A percentile compares a stretch with the other conserved stretches of the same genome.
phyloP scores from a whole-genome alignment of 2,888 invertebrate genomes.

The Fabriciana adippe region DNA sequence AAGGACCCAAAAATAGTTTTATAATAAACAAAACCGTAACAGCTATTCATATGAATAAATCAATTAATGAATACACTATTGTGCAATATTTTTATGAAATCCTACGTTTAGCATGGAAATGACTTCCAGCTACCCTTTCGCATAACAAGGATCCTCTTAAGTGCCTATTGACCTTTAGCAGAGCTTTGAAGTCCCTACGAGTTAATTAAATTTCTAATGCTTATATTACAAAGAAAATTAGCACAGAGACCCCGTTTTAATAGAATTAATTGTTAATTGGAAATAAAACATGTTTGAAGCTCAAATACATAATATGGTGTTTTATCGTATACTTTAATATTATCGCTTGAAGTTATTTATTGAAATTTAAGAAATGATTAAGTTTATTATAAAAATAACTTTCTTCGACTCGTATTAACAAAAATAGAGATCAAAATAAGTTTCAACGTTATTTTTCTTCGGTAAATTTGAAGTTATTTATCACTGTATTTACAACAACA shows the following conservation, averaged over 20 bases:
- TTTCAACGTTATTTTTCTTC: background rate
- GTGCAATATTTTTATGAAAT: slow-evolving; percentile 28
- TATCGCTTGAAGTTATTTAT: too few relatives aligned
- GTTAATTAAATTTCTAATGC: slow-evolving; percentile 75
- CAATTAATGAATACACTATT: slow-evolving; percentile 13
- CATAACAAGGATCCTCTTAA: slow-evolving; percentile 58
- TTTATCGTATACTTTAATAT: background rate
- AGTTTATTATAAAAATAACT: too few relatives aligned
- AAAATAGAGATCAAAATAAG: background rate
- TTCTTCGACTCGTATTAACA: background rate
- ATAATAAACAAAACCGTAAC: background rate
- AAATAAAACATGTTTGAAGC: slow-evolving; percentile 19
- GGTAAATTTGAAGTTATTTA: slow-evolving; percentile 17
- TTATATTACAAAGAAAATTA: slow-evolving; percentile 64
- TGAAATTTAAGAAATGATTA: too few relatives aligned
- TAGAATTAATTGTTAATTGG: slow-evolving; percentile 24
- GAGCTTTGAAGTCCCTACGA: slow-evolving; percentile 63
- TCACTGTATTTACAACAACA: slow-evolving; percentile 27
- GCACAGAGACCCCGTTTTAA: slow-evolving; percentile 19
- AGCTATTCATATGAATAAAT: background rate
- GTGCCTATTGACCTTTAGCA: slow-evolving; percentile 64
- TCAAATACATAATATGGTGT: background rate
- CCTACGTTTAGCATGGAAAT: slow-evolving; percentile 25
- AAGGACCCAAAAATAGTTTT: background rate
- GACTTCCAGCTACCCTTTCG: slow-evolving; percentile 52